These are phyloP conservation scores for Hirtodrosophila confusa DNA, from an alignment of 2,888 invertebrate species.

Conservation along the genomic window DNA sequence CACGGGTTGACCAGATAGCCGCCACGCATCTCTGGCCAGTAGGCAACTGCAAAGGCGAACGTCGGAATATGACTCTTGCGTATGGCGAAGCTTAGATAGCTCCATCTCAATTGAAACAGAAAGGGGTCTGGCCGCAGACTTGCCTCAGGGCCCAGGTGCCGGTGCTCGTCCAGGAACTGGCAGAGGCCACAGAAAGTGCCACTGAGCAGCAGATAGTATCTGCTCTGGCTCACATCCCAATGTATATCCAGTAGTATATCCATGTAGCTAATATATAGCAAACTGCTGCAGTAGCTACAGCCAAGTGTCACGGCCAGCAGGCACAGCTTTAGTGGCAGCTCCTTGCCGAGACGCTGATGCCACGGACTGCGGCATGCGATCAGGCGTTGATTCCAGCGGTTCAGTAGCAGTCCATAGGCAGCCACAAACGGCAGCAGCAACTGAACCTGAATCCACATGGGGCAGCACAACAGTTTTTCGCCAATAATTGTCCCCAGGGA, in stretches of 20 bases:
- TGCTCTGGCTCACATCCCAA: background rate
- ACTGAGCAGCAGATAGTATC: constrained; percentile 1
- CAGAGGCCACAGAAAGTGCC: constrained; percentile 4
- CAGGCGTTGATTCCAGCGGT: constrained; percentile 7
- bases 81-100: background rate
- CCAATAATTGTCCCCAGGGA: too few species aligned
- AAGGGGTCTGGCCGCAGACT: background rate
- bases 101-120: background rate
- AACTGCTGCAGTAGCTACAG: constrained; percentile 8
- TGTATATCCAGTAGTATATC: too few species aligned
- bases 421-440: background rate
- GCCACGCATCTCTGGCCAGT: background rate
- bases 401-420: constrained; percentile 14
- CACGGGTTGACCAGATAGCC: background rate
- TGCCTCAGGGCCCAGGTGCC: background rate
- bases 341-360: background rate
- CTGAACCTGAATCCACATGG: too few species aligned
- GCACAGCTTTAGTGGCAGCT: constrained; percentile 12
- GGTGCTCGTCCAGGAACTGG: constrained; percentile 12
- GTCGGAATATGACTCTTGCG: background rate
- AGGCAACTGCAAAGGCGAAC: background rate
- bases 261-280: constrained; percentile 14
- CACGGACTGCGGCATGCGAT: background rate
- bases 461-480: too few species aligned
- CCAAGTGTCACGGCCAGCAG: background rate